phyloP scores from a whole-genome alignment of 1,140 invertebrate species.

The Danaus melanippus region DNA sequence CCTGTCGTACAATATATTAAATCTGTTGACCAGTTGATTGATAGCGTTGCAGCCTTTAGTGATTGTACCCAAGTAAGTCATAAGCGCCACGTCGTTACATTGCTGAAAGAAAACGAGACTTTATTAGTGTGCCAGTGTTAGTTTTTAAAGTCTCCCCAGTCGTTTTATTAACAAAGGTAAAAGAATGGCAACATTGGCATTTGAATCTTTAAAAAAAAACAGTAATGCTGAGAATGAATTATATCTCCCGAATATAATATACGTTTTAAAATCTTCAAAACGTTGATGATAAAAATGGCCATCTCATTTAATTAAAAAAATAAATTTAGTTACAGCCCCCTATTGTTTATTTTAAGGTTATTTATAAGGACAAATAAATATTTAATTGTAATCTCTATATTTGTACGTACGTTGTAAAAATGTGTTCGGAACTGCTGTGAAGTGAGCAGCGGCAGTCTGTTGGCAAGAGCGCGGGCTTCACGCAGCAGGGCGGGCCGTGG shows the following conservation, averaged over 20 bases:
- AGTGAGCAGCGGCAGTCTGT: constrained; percentile 94
- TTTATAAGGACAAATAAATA: too few species aligned
- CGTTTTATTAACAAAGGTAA: not conserved
- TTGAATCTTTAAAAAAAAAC: not conserved
- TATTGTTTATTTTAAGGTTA: too few species aligned
- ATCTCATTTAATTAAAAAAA: too few species aligned
- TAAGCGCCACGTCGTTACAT: constrained; percentile 97
- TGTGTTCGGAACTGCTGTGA: constrained; percentile 90
- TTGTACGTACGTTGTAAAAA: constrained; percentile 90
- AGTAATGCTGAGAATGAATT: too few species aligned
- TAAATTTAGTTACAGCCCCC: too few species aligned
- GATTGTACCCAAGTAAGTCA: constrained; percentile 95
- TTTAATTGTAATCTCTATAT: too few species aligned
- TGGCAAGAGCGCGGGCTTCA: constrained; percentile 92
- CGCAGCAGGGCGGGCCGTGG: constrained; percentile 93
- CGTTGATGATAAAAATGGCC: too few species aligned
- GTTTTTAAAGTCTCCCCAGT: not conserved
- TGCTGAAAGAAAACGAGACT: constrained; percentile 75
- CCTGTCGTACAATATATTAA: constrained; percentile 94
- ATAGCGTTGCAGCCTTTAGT: constrained; percentile 98
- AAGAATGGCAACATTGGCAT: not conserved
- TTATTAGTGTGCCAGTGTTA: not conserved
- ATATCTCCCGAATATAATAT: too few species aligned
- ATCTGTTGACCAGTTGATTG: constrained; percentile 97
- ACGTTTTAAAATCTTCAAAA: too few species aligned